Evolutionary conservation across 2,797 vertebrate genomes (phyloP), one percentile per base, ranked within the genome.

Genomic region (Ataeniobius toweri): DNA sequence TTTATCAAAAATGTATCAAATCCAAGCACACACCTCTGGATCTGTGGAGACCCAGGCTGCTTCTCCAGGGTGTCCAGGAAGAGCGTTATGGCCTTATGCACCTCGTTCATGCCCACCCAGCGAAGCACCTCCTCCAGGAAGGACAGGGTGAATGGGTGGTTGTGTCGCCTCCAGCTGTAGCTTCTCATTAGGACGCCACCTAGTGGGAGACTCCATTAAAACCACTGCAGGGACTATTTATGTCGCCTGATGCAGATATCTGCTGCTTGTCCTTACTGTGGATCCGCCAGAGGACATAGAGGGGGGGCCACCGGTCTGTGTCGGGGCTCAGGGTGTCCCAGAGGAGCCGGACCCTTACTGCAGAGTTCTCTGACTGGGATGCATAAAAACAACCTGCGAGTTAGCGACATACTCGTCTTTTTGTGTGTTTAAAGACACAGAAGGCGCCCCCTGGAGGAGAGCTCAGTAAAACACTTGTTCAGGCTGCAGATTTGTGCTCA

Each of bases 321-420:
- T 98, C 97, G 0, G 96, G 97, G 75, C 78, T 92, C 92, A 98
- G 91, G 0, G 97, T 96, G 63, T 98, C 98, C 98, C 98, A 98
- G 36, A 98, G 90, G 81, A 98, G 93, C 26, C 95, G 87, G 24
- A 98, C 95, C 0, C 94, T 92, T 36, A 98, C 95, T 0, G 90
- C 81, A 0, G 88, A 80, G 26, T 78, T 86, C 24, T 98, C 97
- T 0, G 81, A 10, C 93, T 93, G 86, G 26, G 63, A 86, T 53
- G 82, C 73, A 86, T n/a, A 85, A 24, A 88, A 12, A 10, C 46
- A 10, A 5, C 10, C 48, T 6, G 44, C 1, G 44, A 46, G 6
- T 46, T 10, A 46, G 44, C 6, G 44, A 46, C 44, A 28, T 28
- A 28, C 28, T 28, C 28, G 28, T 28, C 28, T 28, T 28, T 28